Conservation (phyloP, 1,140 invertebrate genomes). For the Procambarus clarkii region DNA sequence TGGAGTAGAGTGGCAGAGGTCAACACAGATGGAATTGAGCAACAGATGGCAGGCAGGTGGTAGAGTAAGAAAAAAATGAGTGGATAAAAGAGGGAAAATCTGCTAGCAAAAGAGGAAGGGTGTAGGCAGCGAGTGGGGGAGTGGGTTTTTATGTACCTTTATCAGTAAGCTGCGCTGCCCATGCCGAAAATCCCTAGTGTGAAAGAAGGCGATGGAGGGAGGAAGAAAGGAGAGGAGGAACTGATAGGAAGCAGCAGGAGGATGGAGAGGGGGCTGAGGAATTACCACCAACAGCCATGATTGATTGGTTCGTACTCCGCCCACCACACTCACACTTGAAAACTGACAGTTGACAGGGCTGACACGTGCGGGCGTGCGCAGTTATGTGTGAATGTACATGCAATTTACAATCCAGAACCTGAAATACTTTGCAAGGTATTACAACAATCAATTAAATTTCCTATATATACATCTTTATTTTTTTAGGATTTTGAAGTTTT, state of each 20-base stretch:
- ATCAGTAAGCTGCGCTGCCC: neutral
- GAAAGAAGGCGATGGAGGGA: neutral
- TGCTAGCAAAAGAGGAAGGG: neutral
- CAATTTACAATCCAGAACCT: too few relatives aligned
- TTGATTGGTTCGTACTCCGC: neutral
- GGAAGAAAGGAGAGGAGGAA: neutral
- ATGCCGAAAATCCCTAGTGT: neutral
- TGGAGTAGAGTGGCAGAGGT: too few relatives aligned
- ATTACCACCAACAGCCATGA: neutral
- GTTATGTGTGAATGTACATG: too few relatives aligned
- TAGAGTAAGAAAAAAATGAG: too few relatives aligned
- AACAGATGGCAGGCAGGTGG: too few relatives aligned
- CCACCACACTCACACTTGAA: neutral
- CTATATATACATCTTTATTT: too few relatives aligned
- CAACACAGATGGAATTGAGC: too few relatives aligned
- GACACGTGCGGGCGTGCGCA: too few relatives aligned
- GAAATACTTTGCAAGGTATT: too few relatives aligned
- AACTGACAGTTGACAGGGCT: neutral
- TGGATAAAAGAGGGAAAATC: neutral
- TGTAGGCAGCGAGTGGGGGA: neutral
- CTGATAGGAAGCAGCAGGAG: neutral
- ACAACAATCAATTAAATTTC: too few relatives aligned
- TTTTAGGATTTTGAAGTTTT: too few relatives aligned
- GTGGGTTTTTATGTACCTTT: neutral
- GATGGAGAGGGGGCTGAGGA: neutral